Base-by-base conservation (phyloP, 2,888 invertebrate species). In the Orthonychiurus folsomi region DNA sequence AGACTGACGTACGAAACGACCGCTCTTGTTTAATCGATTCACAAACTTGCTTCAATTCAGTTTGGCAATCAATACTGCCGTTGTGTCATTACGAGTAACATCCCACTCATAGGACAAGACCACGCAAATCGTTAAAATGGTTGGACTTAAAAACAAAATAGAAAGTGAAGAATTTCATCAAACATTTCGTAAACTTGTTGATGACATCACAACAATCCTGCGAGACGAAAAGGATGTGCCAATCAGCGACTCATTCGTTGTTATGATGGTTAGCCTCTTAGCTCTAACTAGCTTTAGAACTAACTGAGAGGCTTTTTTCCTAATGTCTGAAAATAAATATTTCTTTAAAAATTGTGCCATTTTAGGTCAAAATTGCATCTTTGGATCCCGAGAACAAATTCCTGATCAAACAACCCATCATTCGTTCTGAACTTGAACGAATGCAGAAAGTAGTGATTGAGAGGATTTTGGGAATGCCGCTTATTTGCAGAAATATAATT, bases 211-310 rank as follows among this genome's bases (percentile, higher is more conserved):
- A n/a, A 55, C 52, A n/a, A 25, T 20, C 1, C 56, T 66, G n/a
- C 27, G 1, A 54, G 64, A 21, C 27, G 56, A 20, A 37, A 52
- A 48, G 62, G 57, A 15, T 37, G 53, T 61, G 61, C 52, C 1
- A 3, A 37, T 68, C 24, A 62, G 60, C 2, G 59, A 63, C 3
- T 64, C 66, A 26, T 65, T 69, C 48, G 50, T 68, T 15, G 20
- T 68, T 3, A 66, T 66, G 59, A 65, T 66, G 58, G 69, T 69
- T n/a, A n/a, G n/a, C n/a, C n/a, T n/a, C n/a, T n/a, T n/a, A n/a
- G n/a, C n/a, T n/a, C n/a, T n/a, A n/a, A n/a, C n/a, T n/a, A n/a
- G n/a, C n/a, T 63, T 21, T 52, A 9, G 3, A 52, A 12, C 3
- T 5, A 56, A 56, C n/a, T n/a, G 25, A 56, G 9, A 56, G 20